Conservation (phyloP, 2,797 vertebrate species). For the Myotis daubentonii region DNA sequence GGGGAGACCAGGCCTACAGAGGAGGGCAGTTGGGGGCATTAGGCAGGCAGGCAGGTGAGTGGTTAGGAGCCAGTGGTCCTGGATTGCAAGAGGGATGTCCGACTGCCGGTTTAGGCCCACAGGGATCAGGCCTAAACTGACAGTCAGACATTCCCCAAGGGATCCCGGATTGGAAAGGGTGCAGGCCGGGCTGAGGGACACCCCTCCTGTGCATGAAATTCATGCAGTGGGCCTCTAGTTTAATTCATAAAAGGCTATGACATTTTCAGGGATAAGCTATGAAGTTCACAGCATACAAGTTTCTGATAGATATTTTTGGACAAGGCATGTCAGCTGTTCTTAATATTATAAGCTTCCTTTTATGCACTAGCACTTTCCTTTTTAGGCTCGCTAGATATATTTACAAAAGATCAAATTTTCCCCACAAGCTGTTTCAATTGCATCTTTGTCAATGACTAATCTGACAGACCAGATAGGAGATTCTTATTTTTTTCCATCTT, state of each 20-base stretch:
- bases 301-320: constrained; percentile 52
- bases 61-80: no score
- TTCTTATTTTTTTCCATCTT: constrained; percentile 41
- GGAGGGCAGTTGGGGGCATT: no score
- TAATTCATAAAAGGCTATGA: constrained; percentile 2
- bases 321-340: background rate
- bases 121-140: no score
- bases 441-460: constrained; percentile 65
- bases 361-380: constrained; percentile 31
- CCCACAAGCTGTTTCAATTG: constrained; percentile 45
- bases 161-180: no score
- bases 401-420: constrained; percentile 44
- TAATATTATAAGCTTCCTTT: constrained; percentile 48
- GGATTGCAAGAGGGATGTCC: no score
- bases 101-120: no score
- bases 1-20: no score
- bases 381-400: constrained; percentile 41
- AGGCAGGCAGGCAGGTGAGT: no score
- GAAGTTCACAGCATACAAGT: background rate
- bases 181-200: no score
- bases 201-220: no score
- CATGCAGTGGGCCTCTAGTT: background rate
- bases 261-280: constrained; percentile 35
- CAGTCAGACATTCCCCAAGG: no score
- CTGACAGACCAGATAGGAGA: constrained; percentile 25